phyloP scores from a whole-genome alignment of 2,113 vertebrate genomes.

The Meles meles region DNA sequence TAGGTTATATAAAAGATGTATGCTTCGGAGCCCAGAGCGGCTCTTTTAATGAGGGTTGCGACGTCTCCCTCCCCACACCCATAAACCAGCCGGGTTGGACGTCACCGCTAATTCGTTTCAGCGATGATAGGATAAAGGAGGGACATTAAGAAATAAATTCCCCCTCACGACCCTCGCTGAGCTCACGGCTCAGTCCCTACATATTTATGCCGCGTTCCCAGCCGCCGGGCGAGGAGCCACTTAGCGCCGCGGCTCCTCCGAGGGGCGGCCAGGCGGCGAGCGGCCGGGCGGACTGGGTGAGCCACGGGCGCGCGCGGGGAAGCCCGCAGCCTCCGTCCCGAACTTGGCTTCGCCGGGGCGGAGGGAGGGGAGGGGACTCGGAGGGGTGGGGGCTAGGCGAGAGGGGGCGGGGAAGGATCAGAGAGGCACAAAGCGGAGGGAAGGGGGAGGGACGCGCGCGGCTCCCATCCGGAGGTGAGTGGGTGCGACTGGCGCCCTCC shows the following conservation, averaged over 20 bases:
- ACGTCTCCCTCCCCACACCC: conserved; percentile 82
- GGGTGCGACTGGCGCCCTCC: conserved; percentile 28
- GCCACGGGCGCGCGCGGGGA: conserved; percentile 50
- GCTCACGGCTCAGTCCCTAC: conserved; percentile 79
- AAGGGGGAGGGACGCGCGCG: neutral
- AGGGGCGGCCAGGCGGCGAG: conserved; percentile 57
- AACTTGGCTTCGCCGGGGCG: conserved; percentile 48
- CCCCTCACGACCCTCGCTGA: conserved; percentile 81
- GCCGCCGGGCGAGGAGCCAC: conserved; percentile 64
- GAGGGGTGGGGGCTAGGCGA: neutral
- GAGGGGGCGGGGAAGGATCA: conserved; percentile 49
- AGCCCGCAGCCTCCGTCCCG: conserved; percentile 39
- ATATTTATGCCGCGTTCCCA: conserved; percentile 82
- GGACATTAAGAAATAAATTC: conserved; percentile 86
- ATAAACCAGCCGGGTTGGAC: conserved; percentile 83
- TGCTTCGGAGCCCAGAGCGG: conserved; percentile 76
- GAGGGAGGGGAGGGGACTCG: neutral
- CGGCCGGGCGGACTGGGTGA: conserved; percentile 45
- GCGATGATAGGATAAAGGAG: conserved; percentile 83
- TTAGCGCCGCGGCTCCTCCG: conserved; percentile 51
- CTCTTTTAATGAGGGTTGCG: conserved; percentile 83
- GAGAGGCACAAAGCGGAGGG: conserved; percentile 40
- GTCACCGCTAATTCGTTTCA: conserved; percentile 82
- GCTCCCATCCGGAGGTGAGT: conserved; percentile 45
- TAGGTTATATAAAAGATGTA: conserved; percentile 85